These are phyloP conservation scores for Sesia bembeciformis DNA, from an alignment of 2,888 invertebrate genomes.

Conservation along the genomic window DNA sequence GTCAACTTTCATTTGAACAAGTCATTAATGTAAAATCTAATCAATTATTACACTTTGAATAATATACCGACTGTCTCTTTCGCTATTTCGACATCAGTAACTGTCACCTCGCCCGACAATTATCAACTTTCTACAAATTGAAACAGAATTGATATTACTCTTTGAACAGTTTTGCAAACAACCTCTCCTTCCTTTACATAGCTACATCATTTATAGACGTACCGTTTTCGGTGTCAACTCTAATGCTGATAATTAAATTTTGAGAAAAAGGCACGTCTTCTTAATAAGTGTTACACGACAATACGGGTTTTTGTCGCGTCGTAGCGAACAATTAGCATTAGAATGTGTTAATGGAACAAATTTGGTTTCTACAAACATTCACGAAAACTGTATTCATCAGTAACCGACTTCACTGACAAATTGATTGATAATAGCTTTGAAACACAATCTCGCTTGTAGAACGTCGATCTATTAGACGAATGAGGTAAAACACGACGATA, in stretches of 20 bases:
- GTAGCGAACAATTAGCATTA: conserved; percentile 55
- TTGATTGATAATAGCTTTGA: neutral
- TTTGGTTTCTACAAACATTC: conserved; percentile 44
- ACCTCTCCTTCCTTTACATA: conserved; percentile 19
- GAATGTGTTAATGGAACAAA: conserved; percentile 61
- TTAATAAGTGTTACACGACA: conserved; percentile 66
- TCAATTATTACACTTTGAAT: conserved; percentile 39
- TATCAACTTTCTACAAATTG: conserved; percentile 59
- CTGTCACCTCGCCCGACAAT: conserved; percentile 20
- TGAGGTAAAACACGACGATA: neutral
- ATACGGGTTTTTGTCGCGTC: conserved; percentile 44
- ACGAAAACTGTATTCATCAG: conserved; percentile 16
- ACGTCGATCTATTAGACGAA: neutral
- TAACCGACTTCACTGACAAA: neutral
- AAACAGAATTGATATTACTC: conserved; percentile 33
- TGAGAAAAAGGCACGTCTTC: conserved; percentile 48
- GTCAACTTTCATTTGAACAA: conserved; percentile 35
- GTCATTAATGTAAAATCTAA: conserved; percentile 50
- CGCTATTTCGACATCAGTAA: conserved; percentile 21
- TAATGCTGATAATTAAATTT: conserved; percentile 69
- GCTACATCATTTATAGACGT: conserved; percentile 33
- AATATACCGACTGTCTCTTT: conserved; percentile 13
- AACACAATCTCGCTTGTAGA: neutral
- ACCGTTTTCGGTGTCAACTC: conserved; percentile 52
- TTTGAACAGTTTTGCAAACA: conserved; percentile 56